A percentile compares a stretch with the other conserved stretches of the same genome.
Conservation (phyloP, 2,888 invertebrate genomes). For the Arge pagana region DNA sequence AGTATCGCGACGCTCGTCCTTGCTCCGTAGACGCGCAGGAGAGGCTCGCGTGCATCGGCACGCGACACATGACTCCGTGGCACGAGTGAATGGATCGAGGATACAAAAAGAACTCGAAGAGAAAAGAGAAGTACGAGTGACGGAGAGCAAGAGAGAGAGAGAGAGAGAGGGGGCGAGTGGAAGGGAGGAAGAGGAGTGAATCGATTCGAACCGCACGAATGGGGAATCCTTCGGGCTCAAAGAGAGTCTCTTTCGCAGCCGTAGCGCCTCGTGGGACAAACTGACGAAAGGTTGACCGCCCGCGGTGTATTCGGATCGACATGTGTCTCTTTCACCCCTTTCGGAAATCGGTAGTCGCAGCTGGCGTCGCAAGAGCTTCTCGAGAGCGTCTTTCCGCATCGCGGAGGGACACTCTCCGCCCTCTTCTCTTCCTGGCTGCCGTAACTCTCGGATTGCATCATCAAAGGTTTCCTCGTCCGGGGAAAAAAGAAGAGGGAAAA, state of each 20-base stretch:
- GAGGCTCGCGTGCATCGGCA: slow-evolving; percentile 40
- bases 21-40: slow-evolving; percentile 5
- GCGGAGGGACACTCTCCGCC: slow-evolving; percentile 19
- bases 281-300: slow-evolving; percentile 13
- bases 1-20: background rate
- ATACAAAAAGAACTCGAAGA: slow-evolving; percentile 31
- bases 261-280: too few relatives aligned
- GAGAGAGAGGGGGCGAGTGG: background rate
- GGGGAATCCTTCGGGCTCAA: background rate
- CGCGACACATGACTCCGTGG: slow-evolving; percentile 39
- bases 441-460: slow-evolving; percentile 21
- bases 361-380: background rate
- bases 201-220: slow-evolving; percentile 9
- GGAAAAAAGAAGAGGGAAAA: slow-evolving; percentile 6
- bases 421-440: slow-evolving; percentile 16
- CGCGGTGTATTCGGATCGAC: slow-evolving; percentile 11
- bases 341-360: slow-evolving; percentile 16
- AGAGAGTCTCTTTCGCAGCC: slow-evolving; percentile 13
- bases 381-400: slow-evolving; percentile 16
- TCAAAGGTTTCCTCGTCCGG: slow-evolving; percentile 14
- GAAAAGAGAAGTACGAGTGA: slow-evolving; percentile 15
- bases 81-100: slow-evolving; percentile 11
- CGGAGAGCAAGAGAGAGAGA: slow-evolving; percentile 14
- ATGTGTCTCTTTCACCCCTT: slow-evolving; percentile 22
- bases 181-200: background rate